Conservation (phyloP, 2,888 invertebrate species). For the Lepidocyrtinus sp. region DNA sequence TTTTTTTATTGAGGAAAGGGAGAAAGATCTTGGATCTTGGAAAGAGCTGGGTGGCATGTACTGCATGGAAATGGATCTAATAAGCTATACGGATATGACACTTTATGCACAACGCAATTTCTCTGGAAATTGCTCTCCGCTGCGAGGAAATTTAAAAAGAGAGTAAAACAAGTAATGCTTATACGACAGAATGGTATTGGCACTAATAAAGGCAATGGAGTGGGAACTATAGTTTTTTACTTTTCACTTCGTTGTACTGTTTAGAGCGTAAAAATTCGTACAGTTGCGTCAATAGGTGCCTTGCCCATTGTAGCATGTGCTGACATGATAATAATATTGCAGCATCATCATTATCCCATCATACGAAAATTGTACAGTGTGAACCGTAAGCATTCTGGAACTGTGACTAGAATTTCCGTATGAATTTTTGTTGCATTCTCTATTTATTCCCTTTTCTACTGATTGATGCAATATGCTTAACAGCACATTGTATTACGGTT, state of each 20-base stretch:
- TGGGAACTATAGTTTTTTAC: slow-evolving; percentile 33
- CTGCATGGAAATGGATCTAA: slow-evolving; percentile 47
- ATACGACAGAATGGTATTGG: neutral
- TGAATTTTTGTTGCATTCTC: neutral
- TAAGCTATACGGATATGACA: slow-evolving; percentile 42
- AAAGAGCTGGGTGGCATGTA: neutral
- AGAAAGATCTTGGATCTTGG: neutral
- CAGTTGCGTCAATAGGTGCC: neutral
- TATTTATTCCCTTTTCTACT: neutral
- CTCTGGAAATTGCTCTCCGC: slow-evolving; percentile 44
- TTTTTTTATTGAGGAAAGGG: neutral
- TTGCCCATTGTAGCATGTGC: slow-evolving; percentile 18
- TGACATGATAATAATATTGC: slow-evolving; percentile 52
- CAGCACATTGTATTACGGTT: slow-evolving; percentile 9
- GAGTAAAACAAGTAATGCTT: neutral
- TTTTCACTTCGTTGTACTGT: slow-evolving; percentile 22
- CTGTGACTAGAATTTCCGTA: neutral
- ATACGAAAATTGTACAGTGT: slow-evolving; percentile 41
- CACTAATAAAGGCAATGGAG: slow-evolving; percentile 15
- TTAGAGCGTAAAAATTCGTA: neutral
- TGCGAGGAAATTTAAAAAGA: slow-evolving; percentile 37
- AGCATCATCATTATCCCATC: slow-evolving; percentile 54
- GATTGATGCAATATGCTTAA: slow-evolving; percentile 34
- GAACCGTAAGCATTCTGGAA: neutral
- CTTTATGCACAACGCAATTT: slow-evolving; percentile 41